These are phyloP conservation scores for Gryllus longicercus DNA, from an alignment of 2,888 invertebrate genomes.

Conservation along the genomic window DNA sequence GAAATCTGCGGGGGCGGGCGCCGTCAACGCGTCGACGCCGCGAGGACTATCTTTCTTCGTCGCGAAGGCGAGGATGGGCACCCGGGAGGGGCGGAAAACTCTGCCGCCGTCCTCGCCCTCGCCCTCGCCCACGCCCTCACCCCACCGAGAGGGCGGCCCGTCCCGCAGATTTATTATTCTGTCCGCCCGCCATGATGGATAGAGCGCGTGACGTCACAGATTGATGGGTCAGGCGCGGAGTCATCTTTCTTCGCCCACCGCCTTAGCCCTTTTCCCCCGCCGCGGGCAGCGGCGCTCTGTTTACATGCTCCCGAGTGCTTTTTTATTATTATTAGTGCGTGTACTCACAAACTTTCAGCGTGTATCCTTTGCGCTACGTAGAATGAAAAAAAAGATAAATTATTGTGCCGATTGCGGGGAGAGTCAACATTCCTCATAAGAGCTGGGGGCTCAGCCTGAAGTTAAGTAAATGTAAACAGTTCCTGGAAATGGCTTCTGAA, in stretches of 20 bases:
- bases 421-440: neutral
- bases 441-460: neutral
- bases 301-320: neutral
- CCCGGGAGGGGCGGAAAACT: neutral
- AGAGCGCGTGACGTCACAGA: conserved; percentile 12
- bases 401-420: neutral
- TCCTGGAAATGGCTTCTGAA: neutral
- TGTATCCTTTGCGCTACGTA: neutral
- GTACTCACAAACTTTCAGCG: neutral
- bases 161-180: conserved; percentile 33
- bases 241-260: neutral
- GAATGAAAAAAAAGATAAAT: conserved; percentile 1
- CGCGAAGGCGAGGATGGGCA: neutral
- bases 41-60: neutral
- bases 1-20: neutral
- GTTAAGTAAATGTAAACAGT: conserved; percentile 11
- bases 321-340: neutral
- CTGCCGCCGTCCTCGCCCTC: neutral
- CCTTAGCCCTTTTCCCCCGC: neutral
- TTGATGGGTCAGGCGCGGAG: conserved; percentile 4
- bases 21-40: neutral
- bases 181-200: conserved; percentile 30
- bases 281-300: neutral
- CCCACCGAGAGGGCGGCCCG: neutral
- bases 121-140: neutral